Evolutionary conservation across 1,140 invertebrate species (phyloP), one percentile per base, ranked within the genome.

Genomic region (Adoxophyes honmai): DNA sequence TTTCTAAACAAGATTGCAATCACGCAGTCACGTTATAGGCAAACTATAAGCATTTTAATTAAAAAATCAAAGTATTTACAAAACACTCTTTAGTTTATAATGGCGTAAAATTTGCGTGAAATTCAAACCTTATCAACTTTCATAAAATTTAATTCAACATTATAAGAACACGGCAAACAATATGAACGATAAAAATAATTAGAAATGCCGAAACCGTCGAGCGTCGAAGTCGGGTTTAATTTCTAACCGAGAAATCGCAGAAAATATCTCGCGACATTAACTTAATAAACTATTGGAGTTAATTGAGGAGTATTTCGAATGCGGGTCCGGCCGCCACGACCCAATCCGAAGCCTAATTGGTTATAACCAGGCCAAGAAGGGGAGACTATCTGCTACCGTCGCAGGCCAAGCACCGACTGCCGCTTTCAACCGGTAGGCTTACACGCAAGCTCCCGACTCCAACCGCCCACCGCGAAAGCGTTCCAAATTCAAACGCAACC

Each of bases 21-120:
- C 68, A 73, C 60, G 21, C n/a, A 56, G 11, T 33, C 59, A 74
- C 57, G 57, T 57, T 55, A 60, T n/a, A n/a, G n/a, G n/a, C 60
- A 55, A 65, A 56, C 37, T 64, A 75, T 66, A 78, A 78, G 64
- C 71, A 75, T 78, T 83, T 78, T 83, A 82, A 85, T 84, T 85
- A 82, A 81, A 78, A 81, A 85, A 84, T 78, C 75, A 81, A 81
- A 75, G 62, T 82, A 83, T 85, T 87, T 87, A 83, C 72, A 66
- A 80, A 78, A 85, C 77, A 86, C 75, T 75, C 68, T 76, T 81
- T 76, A 75, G 66, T 81, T 85, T 81, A 63, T 79, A 73, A 77
- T 75, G 65, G 68, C 69, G 74, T 68, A 72, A 79, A 79, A 82
- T 81, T 75, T 79, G 66, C 78, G 73, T 82, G 79, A 79, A 78